These are phyloP conservation scores for Heterochromis multidens DNA, from an alignment of 2,113 vertebrate species.

Conservation along the genomic window DNA sequence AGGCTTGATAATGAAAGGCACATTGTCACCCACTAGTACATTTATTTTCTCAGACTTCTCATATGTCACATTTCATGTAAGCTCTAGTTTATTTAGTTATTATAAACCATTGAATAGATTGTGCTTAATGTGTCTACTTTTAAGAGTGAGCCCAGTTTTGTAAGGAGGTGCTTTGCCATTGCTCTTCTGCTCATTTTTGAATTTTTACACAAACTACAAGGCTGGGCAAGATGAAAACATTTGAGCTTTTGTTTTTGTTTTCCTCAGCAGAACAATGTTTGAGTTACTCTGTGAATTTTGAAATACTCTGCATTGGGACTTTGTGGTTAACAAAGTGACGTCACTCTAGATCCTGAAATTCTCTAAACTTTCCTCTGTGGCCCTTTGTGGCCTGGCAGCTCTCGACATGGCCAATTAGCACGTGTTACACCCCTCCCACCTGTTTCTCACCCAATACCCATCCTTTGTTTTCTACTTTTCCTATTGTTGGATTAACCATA, in stretches of 20 bases:
- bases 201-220: rapidly evolving
- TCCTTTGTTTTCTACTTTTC: slow-evolving; percentile 19
- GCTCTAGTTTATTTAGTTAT: not conserved
- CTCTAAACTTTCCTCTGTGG: not conserved
- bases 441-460: not conserved
- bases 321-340: slow-evolving; percentile 6
- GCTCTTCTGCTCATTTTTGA: not conserved
- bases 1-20: not conserved
- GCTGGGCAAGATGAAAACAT: not conserved
- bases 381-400: not conserved
- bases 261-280: not conserved
- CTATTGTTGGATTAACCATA: slow-evolving; percentile 14
- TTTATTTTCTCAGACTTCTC: not conserved
- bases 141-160: not conserved
- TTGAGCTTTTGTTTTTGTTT: not conserved
- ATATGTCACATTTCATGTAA: no score
- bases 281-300: not conserved
- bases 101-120: not conserved
- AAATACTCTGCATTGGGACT: not conserved
- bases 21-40: not conserved
- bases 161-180: not conserved
- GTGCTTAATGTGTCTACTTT: not conserved
- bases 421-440: not conserved
- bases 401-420: not conserved
- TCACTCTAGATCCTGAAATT: not conserved